Evolutionary conservation across 1,140 invertebrate species (phyloP), one percentile per base, ranked within the genome.

Genomic region (Forficula auricularia): DNA sequence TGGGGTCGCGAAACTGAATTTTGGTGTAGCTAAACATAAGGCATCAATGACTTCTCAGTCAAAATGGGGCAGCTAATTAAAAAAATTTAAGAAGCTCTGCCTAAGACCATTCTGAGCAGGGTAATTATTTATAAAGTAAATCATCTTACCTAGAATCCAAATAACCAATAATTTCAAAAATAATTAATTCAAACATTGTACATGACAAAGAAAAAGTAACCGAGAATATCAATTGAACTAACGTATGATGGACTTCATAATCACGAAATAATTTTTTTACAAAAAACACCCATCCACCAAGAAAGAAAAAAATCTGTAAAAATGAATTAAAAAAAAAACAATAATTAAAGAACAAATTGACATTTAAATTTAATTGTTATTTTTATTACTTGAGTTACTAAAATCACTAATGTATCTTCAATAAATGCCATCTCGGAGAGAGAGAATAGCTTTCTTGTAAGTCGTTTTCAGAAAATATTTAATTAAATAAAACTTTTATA

Each of bases 121-220:
- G n/a, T n/a, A n/a, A n/a, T n/a, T n/a, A n/a, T n/a, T n/a, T n/a
- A n/a, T 33, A 45, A 38, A 41, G 12, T 18, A 15, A 50, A 50
- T 12, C 55, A 60, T 49, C 63, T 63, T 65, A 79, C 78, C 67
- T 79, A 51, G 75, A 70, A 57, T 95, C 86, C 43, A 98, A 63
- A 47, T 96, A 74, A 34, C 82, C 92, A 39, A 97, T 65, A 56
- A 99, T 99, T 70, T 99, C 96, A 71, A 99, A 99, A 60, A 99
- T 99, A 47, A 99, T 98, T 18, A 99, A 68, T 61, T 99, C 95
- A 66, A 98, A 99, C 88, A 99, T 95, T 3, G 90, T 96, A 58
- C 95, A 97, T 12, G 94, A 98, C 2, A 99, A 63, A 3, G 95
- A 82, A 62, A 99, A 95, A 32, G 92, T 98, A 4, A 84, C 73